Conservation (phyloP, 2,888 invertebrate species). For the Hydropsyche betteni region DNA sequence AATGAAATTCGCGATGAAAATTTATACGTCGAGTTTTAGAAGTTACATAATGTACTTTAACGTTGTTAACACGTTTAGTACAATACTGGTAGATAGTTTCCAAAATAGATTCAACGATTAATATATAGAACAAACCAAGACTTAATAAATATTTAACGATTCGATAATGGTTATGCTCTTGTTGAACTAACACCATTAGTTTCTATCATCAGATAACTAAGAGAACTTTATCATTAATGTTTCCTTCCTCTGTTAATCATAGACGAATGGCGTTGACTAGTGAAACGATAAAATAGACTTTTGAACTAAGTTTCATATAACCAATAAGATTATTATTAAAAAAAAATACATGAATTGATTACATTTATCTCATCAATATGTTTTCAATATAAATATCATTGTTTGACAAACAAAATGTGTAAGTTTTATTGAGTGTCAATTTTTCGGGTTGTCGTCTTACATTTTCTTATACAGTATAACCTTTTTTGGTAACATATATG, state of each 20-base stretch:
- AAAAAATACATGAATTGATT: too few relatives aligned
- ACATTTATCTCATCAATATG: too few relatives aligned
- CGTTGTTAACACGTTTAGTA: neutral
- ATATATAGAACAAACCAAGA: constrained; percentile 7
- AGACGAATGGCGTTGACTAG: neutral
- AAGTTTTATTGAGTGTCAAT: too few relatives aligned
- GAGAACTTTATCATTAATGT: constrained; percentile 29
- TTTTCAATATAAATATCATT: too few relatives aligned
- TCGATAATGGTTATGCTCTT: constrained; percentile 14
- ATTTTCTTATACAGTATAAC: too few relatives aligned
- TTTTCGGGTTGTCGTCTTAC: too few relatives aligned
- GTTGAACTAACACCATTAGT: constrained; percentile 29
- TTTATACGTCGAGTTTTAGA: too few relatives aligned
- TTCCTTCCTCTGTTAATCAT: constrained; percentile 29
- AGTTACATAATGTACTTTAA: too few relatives aligned
- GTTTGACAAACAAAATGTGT: too few relatives aligned
- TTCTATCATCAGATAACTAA: constrained; percentile 20
- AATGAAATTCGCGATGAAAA: too few relatives aligned
- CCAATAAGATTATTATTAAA: too few relatives aligned
- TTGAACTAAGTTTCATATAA: neutral
- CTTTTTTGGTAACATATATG: too few relatives aligned
- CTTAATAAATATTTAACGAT: constrained; percentile 31
- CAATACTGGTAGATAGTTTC: neutral
- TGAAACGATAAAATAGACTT: neutral
- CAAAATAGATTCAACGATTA: constrained; percentile 8